Evolutionary conservation across 2,797 vertebrate species (phyloP).

Genomic region (Cryptoprocta ferox): DNA sequence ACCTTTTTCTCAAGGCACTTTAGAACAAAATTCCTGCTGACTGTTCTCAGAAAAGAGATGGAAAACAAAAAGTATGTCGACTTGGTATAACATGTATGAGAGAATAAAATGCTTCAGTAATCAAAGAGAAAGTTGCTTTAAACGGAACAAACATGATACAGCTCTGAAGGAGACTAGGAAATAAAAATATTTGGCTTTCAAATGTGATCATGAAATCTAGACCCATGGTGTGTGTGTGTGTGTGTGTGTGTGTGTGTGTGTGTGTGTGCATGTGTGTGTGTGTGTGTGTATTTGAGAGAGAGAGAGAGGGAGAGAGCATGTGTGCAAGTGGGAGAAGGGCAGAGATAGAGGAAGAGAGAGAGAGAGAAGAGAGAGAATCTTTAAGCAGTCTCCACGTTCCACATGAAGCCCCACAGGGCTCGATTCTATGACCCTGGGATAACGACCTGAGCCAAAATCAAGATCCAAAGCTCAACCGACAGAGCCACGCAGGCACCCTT

Average conservation of each 20-base stretch:
- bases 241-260: too few relatives aligned
- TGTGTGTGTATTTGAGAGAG: too few relatives aligned
- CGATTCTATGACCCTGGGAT: too few relatives aligned
- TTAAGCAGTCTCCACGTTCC: too few relatives aligned
- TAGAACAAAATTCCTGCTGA: conserved; percentile 86
- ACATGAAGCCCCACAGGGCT: too few relatives aligned
- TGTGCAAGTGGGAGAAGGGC: too few relatives aligned
- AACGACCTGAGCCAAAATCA: too few relatives aligned
- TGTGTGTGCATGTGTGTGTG: too few relatives aligned
- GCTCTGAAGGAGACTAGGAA: conserved; percentile 83
- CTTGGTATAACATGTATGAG: conserved; percentile 77
- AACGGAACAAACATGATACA: conserved; percentile 83
- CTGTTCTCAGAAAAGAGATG: conserved; percentile 79
- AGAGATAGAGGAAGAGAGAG: too few relatives aligned
- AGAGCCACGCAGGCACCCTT: not conserved
- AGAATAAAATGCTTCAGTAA: conserved; percentile 78
- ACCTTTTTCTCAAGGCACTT: conserved; percentile 84
- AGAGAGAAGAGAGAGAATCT: too few relatives aligned
- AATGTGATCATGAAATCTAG: conserved; percentile 84
- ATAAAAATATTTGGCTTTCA: conserved; percentile 84
- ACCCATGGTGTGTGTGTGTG: conserved; percentile 46
- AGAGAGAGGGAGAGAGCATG: too few relatives aligned
- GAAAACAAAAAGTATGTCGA: conserved; percentile 77
- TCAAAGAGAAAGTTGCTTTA: conserved; percentile 85
- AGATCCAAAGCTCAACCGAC: too few relatives aligned